These are phyloP conservation scores for Onychomys arenicola DNA, from an alignment of 2,797 vertebrate species.

Conservation along the genomic window DNA sequence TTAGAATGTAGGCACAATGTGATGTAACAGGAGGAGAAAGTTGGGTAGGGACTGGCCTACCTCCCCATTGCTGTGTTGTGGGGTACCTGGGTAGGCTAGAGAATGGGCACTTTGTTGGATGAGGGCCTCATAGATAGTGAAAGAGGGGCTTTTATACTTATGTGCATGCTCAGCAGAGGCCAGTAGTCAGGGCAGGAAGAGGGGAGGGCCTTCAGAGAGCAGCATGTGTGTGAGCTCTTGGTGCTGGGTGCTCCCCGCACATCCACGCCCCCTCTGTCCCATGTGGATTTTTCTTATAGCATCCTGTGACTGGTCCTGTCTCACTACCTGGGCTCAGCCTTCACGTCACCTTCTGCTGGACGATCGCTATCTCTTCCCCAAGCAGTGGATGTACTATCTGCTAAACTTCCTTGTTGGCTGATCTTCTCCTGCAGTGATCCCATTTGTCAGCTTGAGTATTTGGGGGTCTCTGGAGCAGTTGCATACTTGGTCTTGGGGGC, in stretches of 20 bases:
- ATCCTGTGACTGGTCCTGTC: background rate
- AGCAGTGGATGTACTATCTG: accelerated
- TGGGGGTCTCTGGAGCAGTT: background rate
- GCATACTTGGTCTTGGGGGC: background rate
- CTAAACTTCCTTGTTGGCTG: background rate
- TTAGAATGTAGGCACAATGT: background rate
- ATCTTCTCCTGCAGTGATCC: background rate
- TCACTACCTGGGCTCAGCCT: background rate
- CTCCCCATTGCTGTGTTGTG: background rate
- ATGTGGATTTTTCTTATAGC: background rate
- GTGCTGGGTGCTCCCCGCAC: background rate
- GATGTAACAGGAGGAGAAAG: background rate
- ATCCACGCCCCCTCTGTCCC: background rate
- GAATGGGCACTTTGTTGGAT: background rate
- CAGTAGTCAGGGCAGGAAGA: background rate
- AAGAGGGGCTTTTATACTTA: background rate
- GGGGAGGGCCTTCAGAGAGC: background rate
- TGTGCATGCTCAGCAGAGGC: accelerated
- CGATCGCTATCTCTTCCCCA: background rate
- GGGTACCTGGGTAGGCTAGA: background rate
- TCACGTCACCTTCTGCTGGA: background rate
- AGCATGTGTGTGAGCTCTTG: background rate
- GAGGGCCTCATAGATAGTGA: background rate
- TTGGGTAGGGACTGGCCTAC: background rate
- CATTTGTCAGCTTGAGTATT: background rate